A percentile compares a stretch with the other conserved stretches of the same genome.
phyloP scores from a whole-genome alignment of 1,140 invertebrate genomes.

The Euglossa dilemma region DNA sequence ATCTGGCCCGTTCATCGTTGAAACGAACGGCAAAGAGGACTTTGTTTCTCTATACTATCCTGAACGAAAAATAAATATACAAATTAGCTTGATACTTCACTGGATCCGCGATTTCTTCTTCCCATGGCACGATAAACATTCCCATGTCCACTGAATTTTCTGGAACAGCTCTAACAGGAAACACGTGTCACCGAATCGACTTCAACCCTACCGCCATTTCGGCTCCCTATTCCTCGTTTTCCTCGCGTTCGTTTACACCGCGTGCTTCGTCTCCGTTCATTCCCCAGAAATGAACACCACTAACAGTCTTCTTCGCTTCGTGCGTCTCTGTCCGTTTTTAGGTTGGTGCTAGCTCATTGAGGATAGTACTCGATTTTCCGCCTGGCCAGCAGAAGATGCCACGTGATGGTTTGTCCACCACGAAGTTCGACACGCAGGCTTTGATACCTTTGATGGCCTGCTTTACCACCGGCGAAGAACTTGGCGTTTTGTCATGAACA shows the following conservation, averaged over 20 bases:
- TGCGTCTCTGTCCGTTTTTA: conserved; percentile 9
- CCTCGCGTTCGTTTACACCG: not conserved
- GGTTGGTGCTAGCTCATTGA: conserved; percentile 53
- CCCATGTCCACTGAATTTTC: not conserved
- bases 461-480: conserved; percentile 79
- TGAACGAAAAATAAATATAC: conserved; percentile 40
- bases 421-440: conserved; percentile 85
- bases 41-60: conserved; percentile 14
- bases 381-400: conserved; percentile 79
- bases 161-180: conserved; percentile 57
- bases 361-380: conserved; percentile 79
- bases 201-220: not conserved
- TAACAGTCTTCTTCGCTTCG: not conserved
- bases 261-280: not conserved
- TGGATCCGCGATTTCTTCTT: not conserved
- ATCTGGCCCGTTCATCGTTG: conserved; percentile 29
- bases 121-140: not conserved
- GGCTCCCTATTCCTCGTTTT: not conserved
- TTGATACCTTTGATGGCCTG: conserved; percentile 85
- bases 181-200: conserved; percentile 14
- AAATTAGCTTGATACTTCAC: conserved; percentile 21
- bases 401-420: conserved; percentile 84
- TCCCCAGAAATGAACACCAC: conserved; percentile 13
- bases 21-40: not conserved
- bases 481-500: conserved; percentile 80